phyloP scores from a whole-genome alignment of 2,888 invertebrate genomes.

The Drosophila neutralis region DNA sequence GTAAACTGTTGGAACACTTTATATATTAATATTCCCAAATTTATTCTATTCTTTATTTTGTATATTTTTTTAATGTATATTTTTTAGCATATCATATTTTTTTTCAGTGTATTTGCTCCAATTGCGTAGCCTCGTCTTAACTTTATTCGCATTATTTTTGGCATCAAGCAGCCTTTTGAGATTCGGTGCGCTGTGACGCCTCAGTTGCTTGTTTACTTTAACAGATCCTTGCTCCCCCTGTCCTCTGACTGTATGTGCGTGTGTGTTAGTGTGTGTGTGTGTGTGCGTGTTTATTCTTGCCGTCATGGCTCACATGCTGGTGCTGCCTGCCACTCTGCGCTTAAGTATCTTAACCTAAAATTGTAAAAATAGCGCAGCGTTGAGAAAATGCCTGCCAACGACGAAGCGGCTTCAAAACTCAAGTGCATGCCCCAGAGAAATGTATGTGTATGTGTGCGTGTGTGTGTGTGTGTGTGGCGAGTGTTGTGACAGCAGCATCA shows the following conservation, averaged over 20 bases:
- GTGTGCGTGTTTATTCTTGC: slow-evolving; percentile 39
- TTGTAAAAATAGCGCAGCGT: slow-evolving; percentile 73
- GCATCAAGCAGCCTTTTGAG: slow-evolving; percentile 72
- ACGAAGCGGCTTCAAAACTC: slow-evolving; percentile 42
- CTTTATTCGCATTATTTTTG: slow-evolving; percentile 66
- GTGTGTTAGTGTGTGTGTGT: slow-evolving; percentile 6
- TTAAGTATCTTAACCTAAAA: slow-evolving; percentile 76
- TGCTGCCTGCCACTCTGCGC: slow-evolving; percentile 49
- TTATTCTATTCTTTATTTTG: neutral
- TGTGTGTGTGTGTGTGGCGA: slow-evolving; percentile 3
- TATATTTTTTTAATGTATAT: neutral
- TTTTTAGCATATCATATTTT: neutral
- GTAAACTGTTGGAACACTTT: neutral
- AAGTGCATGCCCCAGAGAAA: slow-evolving; percentile 64
- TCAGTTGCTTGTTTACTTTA: slow-evolving; percentile 36
- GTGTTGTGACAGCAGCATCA: slow-evolving; percentile 4
- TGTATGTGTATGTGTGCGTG: neutral
- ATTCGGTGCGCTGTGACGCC: slow-evolving; percentile 63
- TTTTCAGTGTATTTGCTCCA: slow-evolving; percentile 32
- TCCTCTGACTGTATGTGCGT: slow-evolving; percentile 12
- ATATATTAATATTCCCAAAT: neutral
- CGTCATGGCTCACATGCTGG: slow-evolving; percentile 32
- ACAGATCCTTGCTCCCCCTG: slow-evolving; percentile 1
- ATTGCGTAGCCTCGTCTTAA: slow-evolving; percentile 40
- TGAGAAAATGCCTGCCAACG: slow-evolving; percentile 49